Percentiles rank a stretch among this genome's conserved stretches.
These are phyloP conservation scores for Tragelaphus scriptus DNA, from an alignment of 2,113 vertebrate genomes.

Conservation along the genomic window DNA sequence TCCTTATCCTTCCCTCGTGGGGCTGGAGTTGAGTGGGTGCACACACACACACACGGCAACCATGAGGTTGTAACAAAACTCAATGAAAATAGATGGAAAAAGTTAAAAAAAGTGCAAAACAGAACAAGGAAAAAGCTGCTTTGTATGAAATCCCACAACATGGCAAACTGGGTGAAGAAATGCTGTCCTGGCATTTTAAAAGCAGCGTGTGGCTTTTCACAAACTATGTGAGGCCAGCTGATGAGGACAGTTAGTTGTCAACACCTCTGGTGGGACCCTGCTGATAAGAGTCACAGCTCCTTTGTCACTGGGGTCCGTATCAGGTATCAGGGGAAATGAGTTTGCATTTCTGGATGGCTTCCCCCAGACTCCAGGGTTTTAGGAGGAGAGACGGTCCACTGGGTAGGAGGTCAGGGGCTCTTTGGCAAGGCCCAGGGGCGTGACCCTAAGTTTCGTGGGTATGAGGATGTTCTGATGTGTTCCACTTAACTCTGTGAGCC, in stretches of 20 bases:
- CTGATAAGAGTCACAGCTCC: background rate
- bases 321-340: background rate
- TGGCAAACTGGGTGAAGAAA: background rate
- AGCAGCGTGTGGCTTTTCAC: background rate
- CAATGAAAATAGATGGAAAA: background rate
- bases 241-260: accelerated
- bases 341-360: too few species aligned
- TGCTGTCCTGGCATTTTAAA: background rate
- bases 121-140: background rate
- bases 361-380: background rate
- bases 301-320: background rate
- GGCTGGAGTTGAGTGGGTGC: background rate
- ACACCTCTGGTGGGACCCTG: background rate
- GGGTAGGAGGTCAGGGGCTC: background rate
- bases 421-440: background rate
- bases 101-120: background rate
- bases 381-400: background rate
- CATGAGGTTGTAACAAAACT: background rate
- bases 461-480: background rate
- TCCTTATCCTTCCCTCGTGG: background rate
- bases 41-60: background rate
- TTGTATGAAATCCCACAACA: background rate
- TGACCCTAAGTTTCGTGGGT: background rate
- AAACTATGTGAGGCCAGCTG: background rate
- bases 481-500: background rate